Evolutionary conservation across 2,113 vertebrate species (phyloP), one percentile per base, ranked within the genome.

Genomic region (Elanoides forficatus): DNA sequence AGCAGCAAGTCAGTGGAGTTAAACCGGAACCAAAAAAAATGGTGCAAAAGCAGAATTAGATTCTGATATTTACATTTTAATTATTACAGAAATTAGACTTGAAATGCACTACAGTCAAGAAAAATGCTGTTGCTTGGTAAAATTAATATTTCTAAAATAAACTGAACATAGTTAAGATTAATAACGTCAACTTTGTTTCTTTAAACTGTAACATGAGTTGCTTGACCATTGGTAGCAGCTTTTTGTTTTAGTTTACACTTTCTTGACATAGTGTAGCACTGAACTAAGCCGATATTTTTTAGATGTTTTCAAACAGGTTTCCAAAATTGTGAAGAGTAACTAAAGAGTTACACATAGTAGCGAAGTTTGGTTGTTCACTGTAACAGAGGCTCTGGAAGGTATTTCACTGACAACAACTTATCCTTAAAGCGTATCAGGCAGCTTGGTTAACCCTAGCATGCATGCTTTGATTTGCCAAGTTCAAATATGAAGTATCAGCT

Each of bases 1-100:
- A 91, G 71, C 73, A 85, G 86, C 55, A 90, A 95, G 86, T 86
- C 81, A 90, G 58, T 15, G 22, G 23, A 91, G 58, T 86, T 96
- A 95, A 58, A 86, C 17, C 27, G n/a, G n/a, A 91, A 60, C 1
- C 34, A 34, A 32, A 53, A 53, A 59, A 80, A 43, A 40, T 4
- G 6, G 38, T 65, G 58, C 42, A 90, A 93, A 87, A 34, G 48
- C 48, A 78, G 59, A 90, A 84, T 60, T 72, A 50, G 21, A 82
- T 90, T 92, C 60, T 29, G 34, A 72, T 75, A 85, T 27, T 88
- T 81, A 52, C 32, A n/a, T 75, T 93, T 91, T 85, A 93, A 89
- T 91, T 65, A 91, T 80, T 47, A 74, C 52, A 45, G 62, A 81
- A 91, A 68, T 55, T 63, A 74, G 56, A 75, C 47, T 88, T 89